Evolutionary conservation across 2,797 vertebrate genomes (phyloP).

Genomic region (Sebastes diploproa): DNA sequence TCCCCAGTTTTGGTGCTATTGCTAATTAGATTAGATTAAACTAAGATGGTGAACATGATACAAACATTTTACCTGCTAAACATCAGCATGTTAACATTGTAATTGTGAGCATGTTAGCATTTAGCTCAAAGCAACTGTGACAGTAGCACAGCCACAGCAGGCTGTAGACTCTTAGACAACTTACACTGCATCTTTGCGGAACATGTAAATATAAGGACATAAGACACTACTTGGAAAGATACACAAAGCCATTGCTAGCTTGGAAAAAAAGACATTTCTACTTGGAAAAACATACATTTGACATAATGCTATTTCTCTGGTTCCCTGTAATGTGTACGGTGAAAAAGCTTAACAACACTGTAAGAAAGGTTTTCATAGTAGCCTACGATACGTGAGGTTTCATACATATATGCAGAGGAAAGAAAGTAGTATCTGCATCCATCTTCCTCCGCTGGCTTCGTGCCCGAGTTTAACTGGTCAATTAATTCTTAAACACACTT

Average conservation of each 20-base stretch:
- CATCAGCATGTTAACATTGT: background rate
- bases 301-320: background rate
- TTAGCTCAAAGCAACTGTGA: background rate
- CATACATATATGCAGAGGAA: background rate
- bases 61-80: background rate
- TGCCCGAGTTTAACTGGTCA: conserved; percentile 17
- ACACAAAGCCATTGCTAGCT: background rate
- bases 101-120: background rate
- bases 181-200: no score
- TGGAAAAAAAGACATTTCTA: background rate
- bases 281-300: background rate
- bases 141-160: no score
- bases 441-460: conserved; percentile 24
- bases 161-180: no score
- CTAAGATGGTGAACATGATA: background rate
- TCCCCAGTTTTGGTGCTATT: no score
- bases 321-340: background rate
- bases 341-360: background rate
- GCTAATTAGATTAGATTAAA: background rate
- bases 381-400: background rate
- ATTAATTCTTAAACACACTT: conserved; percentile 43
- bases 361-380: background rate
- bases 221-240: no score
- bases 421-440: background rate
- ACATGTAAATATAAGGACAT: no score